Percentiles rank a stretch among this genome's conserved stretches.
These are phyloP conservation scores for Coregonus clupeaformis DNA, from an alignment of 2,113 vertebrate genomes.

Conservation along the genomic window DNA sequence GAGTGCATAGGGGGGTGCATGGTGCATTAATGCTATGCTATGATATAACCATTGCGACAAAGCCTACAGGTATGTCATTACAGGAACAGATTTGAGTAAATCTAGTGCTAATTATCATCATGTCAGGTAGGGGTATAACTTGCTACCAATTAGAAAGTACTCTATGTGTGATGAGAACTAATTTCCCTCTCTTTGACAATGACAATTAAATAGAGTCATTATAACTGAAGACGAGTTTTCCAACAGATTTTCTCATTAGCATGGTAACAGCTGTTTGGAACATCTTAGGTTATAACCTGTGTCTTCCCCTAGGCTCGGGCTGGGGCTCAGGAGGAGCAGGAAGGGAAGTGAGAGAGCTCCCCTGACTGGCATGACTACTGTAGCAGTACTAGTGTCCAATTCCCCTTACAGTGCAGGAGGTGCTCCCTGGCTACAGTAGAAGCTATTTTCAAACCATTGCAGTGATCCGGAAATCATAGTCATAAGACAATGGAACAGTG, in stretches of 20 bases:
- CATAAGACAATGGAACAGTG: constrained; percentile 4
- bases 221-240: neutral
- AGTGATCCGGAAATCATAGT: constrained; percentile 35
- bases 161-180: constrained; percentile 3
- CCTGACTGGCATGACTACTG: constrained; percentile 34
- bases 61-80: neutral
- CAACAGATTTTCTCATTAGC: neutral
- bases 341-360: constrained; percentile 27
- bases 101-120: constrained; percentile 22
- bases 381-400: neutral
- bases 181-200: constrained; percentile 21
- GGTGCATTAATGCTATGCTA: neutral
- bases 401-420: neutral
- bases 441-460: constrained; percentile 45
- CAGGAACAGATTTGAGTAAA: constrained; percentile 16
- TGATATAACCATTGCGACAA: neutral
- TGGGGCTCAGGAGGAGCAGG: constrained; percentile 18
- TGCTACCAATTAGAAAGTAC: constrained; percentile 38
- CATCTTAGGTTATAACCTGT: constrained; percentile 63
- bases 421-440: constrained; percentile 7
- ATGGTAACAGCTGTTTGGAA: neutral
- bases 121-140: neutral
- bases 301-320: constrained; percentile 44
- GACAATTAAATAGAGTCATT: constrained; percentile 28
- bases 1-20: neutral